Base-by-base conservation (phyloP, 2,113 vertebrate genomes). In the Osmerus mordax region DNA sequence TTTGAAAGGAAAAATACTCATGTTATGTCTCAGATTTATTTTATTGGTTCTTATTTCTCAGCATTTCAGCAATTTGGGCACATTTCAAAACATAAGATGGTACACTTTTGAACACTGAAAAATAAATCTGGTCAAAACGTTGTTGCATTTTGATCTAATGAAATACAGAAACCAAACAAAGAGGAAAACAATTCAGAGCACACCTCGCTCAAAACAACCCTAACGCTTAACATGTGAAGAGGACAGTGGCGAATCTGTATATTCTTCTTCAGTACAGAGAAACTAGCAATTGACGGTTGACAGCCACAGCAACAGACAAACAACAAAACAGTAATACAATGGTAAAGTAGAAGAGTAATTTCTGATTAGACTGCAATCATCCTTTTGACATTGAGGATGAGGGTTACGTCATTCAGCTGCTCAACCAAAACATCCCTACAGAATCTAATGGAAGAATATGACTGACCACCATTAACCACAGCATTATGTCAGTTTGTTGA, bases 121-220 rank as follows among this genome's bases (percentile, higher is more conserved):
- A 88, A 90, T 79, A 88, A 88, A 87, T 80, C 86, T 85, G 86
- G 85, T 87, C 75, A 76, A 73, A 70, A 75, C 79, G 51, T 81
- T 9, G 70, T 77, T 81, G 78, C 61, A 62, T 56, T 23, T 74
- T 55, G 11, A 82, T 76, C 71, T 52, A 4, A 55, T 71, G 21
- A 25, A 66, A 74, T 61, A 76, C 54, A 18, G 69, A 84, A 86
- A 81, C 74, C 60, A 73, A 75, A 47, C 69, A 82, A 14, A n/a
- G 14, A 32, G 36, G 56, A 51, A 85, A 80, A 69, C 25, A 63
- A 69, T 76, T 68, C 32, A 71, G 51, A 76, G 32, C 63, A 62
- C 12, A 52, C 21, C 51, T 16, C 21, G 14, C n/a, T 56, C 18
- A 65, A 82, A 80, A 68, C 25, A 53, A 47, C 52, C 47, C 60